Evolutionary conservation across 2,888 invertebrate species (phyloP).

Genomic region (Nymphalis urticae): DNA sequence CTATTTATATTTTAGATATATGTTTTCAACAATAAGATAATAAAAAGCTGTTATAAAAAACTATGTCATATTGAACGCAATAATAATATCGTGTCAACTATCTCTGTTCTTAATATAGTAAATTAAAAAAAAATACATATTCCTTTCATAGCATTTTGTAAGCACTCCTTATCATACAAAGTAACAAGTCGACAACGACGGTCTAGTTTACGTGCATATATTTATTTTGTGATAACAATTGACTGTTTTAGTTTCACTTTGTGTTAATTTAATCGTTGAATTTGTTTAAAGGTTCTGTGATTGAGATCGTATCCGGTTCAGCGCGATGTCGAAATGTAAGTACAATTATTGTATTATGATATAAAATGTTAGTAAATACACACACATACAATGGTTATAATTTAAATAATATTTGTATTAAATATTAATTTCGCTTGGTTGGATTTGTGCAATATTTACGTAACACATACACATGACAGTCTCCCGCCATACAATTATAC

Average conservation of each 20-base stretch:
- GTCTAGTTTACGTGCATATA: constrained; percentile 21
- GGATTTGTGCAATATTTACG: too few species aligned
- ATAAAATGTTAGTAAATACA: too few species aligned
- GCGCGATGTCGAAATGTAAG: constrained; percentile 42
- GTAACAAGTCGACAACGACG: constrained; percentile 9
- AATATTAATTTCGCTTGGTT: too few species aligned
- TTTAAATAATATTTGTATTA: too few species aligned
- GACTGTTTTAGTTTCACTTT: not conserved
- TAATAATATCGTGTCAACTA: not conserved
- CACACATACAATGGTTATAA: too few species aligned
- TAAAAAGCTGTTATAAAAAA: too few species aligned
- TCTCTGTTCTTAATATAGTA: not conserved
- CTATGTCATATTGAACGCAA: too few species aligned
- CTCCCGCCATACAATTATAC: too few species aligned
- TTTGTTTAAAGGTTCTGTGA: constrained; percentile 36
- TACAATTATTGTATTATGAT: constrained; percentile 10
- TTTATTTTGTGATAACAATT: constrained; percentile 8
- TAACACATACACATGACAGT: too few species aligned
- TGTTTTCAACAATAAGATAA: too few species aligned
- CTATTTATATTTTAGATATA: too few species aligned
- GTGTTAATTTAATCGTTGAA: constrained; percentile 14
- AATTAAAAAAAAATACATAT: constrained; percentile 1
- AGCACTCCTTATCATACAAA: constrained; percentile 21
- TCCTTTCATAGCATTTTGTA: constrained; percentile 5
- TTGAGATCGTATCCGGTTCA: constrained; percentile 21